Conservation (phyloP, 2,113 vertebrate species). For the Podocnemis expansa region DNA sequence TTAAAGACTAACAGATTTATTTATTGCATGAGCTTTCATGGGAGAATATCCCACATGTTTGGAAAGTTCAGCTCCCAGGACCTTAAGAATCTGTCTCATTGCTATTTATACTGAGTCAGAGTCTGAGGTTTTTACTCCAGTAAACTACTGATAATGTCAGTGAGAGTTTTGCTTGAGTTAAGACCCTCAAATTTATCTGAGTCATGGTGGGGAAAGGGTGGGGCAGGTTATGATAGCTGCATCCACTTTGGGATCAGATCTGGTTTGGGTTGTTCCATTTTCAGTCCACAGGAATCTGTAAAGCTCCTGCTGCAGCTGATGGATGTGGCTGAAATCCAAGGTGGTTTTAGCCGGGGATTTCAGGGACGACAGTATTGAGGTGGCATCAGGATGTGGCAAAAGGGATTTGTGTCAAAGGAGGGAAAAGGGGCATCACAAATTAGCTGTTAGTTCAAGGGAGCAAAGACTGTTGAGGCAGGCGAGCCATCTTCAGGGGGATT, state of each 20-base stretch:
- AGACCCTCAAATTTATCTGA: not conserved
- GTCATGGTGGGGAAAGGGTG: not conserved
- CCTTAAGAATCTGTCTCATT: not conserved
- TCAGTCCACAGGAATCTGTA: constrained; percentile 47
- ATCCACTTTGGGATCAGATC: not conserved
- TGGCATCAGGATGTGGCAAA: constrained; percentile 64
- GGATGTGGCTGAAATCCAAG: constrained; percentile 44
- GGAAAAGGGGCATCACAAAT: constrained; percentile 13
- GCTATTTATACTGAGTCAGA: not conserved
- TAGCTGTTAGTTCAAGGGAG: constrained; percentile 49
- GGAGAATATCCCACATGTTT: no score
- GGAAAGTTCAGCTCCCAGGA: not conserved
- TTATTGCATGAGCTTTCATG: no score
- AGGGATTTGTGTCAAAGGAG: constrained; percentile 65
- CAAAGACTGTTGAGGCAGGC: not conserved
- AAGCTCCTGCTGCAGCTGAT: constrained; percentile 35
- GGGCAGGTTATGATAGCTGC: not conserved
- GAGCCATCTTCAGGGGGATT: constrained; percentile 24
- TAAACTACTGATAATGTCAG: not conserved
- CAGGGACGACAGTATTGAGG: not conserved
- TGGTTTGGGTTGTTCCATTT: not conserved
- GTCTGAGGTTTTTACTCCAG: not conserved
- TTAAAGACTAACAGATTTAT: no score
- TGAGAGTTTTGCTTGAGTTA: not conserved
- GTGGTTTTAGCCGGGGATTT: constrained; percentile 58